Conservation (phyloP, 2,113 vertebrate genomes). For the cat (Felis catus) region F.catus_Fca126_mat1.0 CM031418.1:80413501-80414000, state of each 20-base stretch:
- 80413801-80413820: neutral
- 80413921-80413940: neutral
- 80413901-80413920: neutral
- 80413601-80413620: neutral
- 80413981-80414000: neutral
- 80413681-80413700: neutral
- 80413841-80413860: neutral
- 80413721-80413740: neutral
- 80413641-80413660: neutral
- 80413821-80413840: neutral
- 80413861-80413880: neutral
- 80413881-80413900: neutral
- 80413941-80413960: neutral
- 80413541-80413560: neutral
- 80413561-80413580: neutral
- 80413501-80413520: constrained; percentile 48
- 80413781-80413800: neutral
- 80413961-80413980: neutral
- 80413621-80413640: neutral
- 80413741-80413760: neutral
- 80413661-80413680: too few species aligned
- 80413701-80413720: neutral
- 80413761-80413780: neutral
- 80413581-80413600: neutral
- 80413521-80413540: neutral